These are phyloP conservation scores for Cyanoderma ruficeps DNA, from an alignment of 2,113 vertebrate genomes.

Conservation along the genomic window DNA sequence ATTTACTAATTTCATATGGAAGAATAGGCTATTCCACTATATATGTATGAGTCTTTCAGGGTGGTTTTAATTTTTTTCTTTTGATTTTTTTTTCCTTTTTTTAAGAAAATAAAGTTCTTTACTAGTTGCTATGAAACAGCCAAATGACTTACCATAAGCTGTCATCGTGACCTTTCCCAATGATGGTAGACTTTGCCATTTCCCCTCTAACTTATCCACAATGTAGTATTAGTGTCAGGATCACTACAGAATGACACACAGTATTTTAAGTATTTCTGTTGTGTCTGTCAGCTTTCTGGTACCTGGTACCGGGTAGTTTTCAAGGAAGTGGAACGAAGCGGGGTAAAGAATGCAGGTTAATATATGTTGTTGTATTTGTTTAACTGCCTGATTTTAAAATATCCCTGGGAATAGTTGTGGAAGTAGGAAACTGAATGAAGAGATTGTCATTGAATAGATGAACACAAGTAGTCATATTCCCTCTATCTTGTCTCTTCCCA, in stretches of 20 bases:
- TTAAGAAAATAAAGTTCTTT: background rate
- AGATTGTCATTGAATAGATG: background rate
- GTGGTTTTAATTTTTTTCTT: background rate
- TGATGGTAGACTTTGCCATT: background rate
- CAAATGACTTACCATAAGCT: background rate
- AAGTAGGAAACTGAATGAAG: background rate
- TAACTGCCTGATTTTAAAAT: background rate
- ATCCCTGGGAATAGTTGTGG: rapidly evolving
- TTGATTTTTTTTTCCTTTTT: background rate
- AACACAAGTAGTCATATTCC: background rate
- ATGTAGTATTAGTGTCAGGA: background rate
- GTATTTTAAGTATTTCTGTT: background rate
- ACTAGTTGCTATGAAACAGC: background rate
- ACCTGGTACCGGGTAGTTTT: background rate
- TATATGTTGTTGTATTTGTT: background rate
- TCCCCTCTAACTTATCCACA: background rate
- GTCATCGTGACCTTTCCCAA: background rate
- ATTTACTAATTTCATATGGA: background rate
- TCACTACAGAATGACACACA: background rate
- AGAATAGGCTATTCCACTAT: background rate
- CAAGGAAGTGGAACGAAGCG: background rate
- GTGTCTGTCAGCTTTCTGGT: background rate
- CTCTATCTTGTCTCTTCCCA: background rate
- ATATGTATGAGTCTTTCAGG: background rate
- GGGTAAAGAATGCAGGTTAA: background rate